phyloP scores from a whole-genome alignment of 64 coral and sea anemone species.

The Montipora sp. region DNA sequence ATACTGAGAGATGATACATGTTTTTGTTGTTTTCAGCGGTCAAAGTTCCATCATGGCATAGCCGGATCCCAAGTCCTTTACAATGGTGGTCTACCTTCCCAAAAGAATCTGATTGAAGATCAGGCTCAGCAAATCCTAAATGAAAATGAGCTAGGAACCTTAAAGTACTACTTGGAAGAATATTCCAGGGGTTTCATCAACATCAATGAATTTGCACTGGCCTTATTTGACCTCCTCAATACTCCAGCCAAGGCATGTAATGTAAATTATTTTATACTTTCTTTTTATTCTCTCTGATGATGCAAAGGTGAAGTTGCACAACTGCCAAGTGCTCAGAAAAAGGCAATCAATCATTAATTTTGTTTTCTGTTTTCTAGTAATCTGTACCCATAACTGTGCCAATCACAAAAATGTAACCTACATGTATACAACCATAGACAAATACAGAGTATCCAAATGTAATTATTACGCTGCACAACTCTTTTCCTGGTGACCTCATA shows the following conservation, averaged over 20 bases:
- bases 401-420: too few relatives aligned
- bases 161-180: slow-evolving; percentile 88
- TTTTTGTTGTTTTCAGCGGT: slow-evolving; percentile 15
- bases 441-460: too few relatives aligned
- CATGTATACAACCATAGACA: too few relatives aligned
- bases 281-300: not conserved
- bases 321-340: not conserved
- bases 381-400: too few relatives aligned
- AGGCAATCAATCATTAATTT: too few relatives aligned
- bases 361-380: too few relatives aligned
- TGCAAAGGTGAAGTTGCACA: not conserved
- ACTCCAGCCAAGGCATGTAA: slow-evolving; percentile 78
- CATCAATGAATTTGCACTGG: slow-evolving; percentile 77
- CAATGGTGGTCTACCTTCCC: slow-evolving; percentile 76
- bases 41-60: slow-evolving; percentile 82
- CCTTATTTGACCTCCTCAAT: slow-evolving; percentile 89
- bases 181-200: slow-evolving; percentile 69
- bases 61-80: slow-evolving; percentile 86
- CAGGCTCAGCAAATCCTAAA: slow-evolving; percentile 83
- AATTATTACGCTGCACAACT: too few relatives aligned
- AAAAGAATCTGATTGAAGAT: slow-evolving; percentile 81
- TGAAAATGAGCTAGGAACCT: slow-evolving; percentile 80
- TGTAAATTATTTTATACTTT: not conserved
- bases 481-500: too few relatives aligned
- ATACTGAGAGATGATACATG: not conserved